phyloP scores from a whole-genome alignment of 2,888 invertebrate species.

The Scotopteryx bipunctaria region DNA sequence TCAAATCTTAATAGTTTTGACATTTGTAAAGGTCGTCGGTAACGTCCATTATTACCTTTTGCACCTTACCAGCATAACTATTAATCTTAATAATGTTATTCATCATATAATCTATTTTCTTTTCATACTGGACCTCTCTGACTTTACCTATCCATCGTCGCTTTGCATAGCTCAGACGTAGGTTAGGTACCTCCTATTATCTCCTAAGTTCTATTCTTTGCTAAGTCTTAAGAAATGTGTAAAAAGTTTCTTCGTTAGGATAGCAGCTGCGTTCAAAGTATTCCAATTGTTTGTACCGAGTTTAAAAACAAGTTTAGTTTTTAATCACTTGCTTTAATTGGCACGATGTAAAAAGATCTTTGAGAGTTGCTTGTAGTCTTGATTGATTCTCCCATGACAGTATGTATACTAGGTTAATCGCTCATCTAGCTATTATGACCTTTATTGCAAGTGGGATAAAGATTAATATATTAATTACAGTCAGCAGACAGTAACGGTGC shows the following conservation, averaged over 20 bases:
- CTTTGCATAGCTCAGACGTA: no score
- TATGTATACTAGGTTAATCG: constrained; percentile 33
- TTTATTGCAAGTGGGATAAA: constrained; percentile 45
- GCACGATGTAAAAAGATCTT: not conserved
- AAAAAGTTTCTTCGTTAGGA: no score
- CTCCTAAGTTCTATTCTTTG: no score
- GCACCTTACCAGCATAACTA: no score
- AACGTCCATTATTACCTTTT: no score
- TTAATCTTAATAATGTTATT: no score
- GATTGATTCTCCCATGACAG: constrained; percentile 30
- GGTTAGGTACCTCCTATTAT: no score
- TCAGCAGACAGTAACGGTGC: constrained; percentile 69
- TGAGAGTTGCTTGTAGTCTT: constrained; percentile 11
- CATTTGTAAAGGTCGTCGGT: constrained; percentile 25
- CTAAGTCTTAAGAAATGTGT: no score
- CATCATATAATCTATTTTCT: no score
- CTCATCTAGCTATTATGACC: constrained; percentile 38
- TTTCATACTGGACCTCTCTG: no score
- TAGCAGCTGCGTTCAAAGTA: no score
- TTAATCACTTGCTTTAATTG: not conserved
- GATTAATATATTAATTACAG: constrained; percentile 67
- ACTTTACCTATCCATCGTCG: no score
- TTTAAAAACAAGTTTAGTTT: constrained; percentile 1
- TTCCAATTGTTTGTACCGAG: not conserved
- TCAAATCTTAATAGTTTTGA: constrained; percentile 24